Percentiles rank a stretch among this genome's conserved stretches.
Conservation (phyloP, 2,113 vertebrate genomes). For the Ranitomeya imitator region DNA sequence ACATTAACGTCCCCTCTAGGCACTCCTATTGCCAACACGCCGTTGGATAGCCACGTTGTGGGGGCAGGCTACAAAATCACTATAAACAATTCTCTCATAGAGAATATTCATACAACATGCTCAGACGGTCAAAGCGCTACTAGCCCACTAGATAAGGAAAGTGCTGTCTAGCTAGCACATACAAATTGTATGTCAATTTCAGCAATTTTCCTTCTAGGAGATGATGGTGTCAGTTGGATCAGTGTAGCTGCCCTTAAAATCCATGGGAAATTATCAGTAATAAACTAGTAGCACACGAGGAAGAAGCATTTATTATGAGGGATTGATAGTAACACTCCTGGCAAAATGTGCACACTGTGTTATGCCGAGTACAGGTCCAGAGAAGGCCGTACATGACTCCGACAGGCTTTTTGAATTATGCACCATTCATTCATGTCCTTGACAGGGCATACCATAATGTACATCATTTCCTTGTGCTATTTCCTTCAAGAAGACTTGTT, state of each 20-base stretch:
- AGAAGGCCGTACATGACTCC: not conserved
- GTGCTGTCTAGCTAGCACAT: not conserved
- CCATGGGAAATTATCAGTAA: not conserved
- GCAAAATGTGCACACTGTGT: not conserved
- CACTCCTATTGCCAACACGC: not conserved
- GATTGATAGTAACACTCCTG: not conserved
- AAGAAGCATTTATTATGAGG: not conserved
- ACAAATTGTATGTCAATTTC: not conserved
- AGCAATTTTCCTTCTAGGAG: not conserved
- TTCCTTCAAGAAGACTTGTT: not conserved
- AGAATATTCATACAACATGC: not conserved
- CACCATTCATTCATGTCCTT: not conserved
- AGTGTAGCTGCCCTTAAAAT: not conserved
- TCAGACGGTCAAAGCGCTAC: not conserved
- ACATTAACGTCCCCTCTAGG: not conserved
- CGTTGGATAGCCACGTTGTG: not conserved
- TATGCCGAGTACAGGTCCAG: not conserved
- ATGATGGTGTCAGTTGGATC: not conserved
- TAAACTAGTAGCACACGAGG: not conserved
- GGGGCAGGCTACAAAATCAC: not conserved
- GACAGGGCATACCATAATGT: not conserved
- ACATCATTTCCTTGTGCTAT: not conserved
- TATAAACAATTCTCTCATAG: not conserved
- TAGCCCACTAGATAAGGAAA: not conserved
- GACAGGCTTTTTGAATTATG: not conserved